Evolutionary conservation across 2,797 vertebrate species (phyloP).

Genomic region (Crotalus adamanteus): DNA sequence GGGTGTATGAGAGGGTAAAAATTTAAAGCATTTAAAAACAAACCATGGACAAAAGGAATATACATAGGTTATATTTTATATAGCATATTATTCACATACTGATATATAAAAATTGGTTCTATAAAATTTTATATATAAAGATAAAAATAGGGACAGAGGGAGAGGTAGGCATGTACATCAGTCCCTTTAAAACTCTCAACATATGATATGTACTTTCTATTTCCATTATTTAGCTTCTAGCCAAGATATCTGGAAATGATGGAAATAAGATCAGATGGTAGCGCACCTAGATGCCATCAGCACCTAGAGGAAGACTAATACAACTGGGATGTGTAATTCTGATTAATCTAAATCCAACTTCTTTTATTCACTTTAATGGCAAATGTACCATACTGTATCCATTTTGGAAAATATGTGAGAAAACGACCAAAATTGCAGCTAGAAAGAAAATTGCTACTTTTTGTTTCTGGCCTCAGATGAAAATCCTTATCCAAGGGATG

Average conservation of each 20-base stretch:
- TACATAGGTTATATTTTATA: not conserved
- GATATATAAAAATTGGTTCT: not conserved
- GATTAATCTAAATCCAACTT: not conserved
- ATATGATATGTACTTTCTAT: not conserved
- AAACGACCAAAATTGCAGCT: not conserved
- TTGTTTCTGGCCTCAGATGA: not conserved
- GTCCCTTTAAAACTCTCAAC: not conserved
- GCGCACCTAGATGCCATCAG: not conserved
- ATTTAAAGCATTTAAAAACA: not conserved
- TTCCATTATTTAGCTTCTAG: not conserved
- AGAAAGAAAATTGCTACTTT: not conserved
- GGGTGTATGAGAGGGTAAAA: not conserved
- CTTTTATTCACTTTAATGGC: not conserved
- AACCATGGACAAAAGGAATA: not conserved
- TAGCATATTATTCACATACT: not conserved
- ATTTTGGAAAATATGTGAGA: not conserved
- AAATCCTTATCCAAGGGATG: not conserved
- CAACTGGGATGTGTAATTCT: not conserved
- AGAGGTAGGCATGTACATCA: not conserved
- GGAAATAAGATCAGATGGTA: not conserved
- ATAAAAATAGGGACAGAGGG: not conserved
- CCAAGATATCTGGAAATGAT: not conserved
- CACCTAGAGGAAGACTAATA: not conserved
- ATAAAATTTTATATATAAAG: not conserved
- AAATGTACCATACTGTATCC: not conserved